phyloP scores from a whole-genome alignment of 2,797 vertebrate genomes.

The Pyrocephalus nanus region DNA sequence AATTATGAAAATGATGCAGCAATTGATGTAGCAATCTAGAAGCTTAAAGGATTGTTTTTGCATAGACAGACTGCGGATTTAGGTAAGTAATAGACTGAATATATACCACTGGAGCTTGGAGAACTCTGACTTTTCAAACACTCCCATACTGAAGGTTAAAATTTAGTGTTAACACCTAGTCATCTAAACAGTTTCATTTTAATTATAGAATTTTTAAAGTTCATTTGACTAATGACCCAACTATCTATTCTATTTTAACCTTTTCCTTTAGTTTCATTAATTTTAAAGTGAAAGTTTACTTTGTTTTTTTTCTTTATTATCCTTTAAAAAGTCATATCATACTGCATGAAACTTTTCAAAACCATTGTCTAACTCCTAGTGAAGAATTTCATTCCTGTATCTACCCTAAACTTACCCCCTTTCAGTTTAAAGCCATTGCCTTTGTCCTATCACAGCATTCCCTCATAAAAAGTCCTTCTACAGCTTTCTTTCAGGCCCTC shows the following conservation, averaged over 20 bases:
- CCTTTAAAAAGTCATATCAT: not conserved
- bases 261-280: not conserved
- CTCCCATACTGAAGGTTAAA: not conserved
- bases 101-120: not conserved
- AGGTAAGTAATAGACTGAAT: not conserved
- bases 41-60: not conserved
- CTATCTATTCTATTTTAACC: not conserved
- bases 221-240: not conserved
- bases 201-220: not conserved
- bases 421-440: not conserved
- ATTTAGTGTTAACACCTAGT: not conserved
- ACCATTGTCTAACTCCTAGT: not conserved
- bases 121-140: not conserved
- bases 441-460: not conserved
- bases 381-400: not conserved
- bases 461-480: not conserved
- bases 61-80: not conserved
- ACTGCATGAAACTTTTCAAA: not conserved
- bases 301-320: not conserved
- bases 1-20: not conserved
- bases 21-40: not conserved
- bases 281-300: not conserved
- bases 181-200: not conserved
- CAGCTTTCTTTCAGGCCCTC: not conserved
- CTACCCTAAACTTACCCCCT: not conserved